These are phyloP conservation scores for Pteropus rufus DNA, from an alignment of 2,797 vertebrate species.

Conservation along the genomic window DNA sequence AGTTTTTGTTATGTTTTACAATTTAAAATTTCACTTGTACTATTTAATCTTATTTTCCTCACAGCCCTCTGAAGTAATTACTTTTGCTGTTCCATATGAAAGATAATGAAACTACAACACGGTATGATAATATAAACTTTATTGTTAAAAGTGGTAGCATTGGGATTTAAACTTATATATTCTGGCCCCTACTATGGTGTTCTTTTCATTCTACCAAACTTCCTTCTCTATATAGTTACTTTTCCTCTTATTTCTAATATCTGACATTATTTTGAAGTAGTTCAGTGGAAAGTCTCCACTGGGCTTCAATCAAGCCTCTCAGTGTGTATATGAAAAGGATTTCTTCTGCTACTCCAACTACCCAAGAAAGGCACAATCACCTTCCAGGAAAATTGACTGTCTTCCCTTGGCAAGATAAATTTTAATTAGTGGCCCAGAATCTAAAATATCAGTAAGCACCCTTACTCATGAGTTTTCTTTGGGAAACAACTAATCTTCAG, in stretches of 20 bases:
- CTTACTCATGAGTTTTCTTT: neutral
- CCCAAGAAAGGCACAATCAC: neutral
- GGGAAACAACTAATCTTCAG: neutral
- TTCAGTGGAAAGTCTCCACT: neutral
- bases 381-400: neutral
- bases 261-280: neutral
- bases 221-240: neutral
- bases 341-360: neutral
- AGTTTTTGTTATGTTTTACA: neutral
- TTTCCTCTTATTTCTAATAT: neutral
- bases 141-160: neutral
- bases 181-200: neutral
- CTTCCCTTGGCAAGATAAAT: neutral
- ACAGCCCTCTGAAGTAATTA: neutral
- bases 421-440: neutral
- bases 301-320: neutral
- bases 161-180: neutral
- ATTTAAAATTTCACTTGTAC: constrained; percentile 10
- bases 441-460: neutral
- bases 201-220: neutral
- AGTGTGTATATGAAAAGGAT: neutral
- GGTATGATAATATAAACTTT: neutral
- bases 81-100: neutral
- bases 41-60: constrained; percentile 26
- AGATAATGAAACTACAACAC: neutral